These are phyloP conservation scores for Lithosia quadra DNA, from an alignment of 2,888 invertebrate genomes.

Conservation along the genomic window DNA sequence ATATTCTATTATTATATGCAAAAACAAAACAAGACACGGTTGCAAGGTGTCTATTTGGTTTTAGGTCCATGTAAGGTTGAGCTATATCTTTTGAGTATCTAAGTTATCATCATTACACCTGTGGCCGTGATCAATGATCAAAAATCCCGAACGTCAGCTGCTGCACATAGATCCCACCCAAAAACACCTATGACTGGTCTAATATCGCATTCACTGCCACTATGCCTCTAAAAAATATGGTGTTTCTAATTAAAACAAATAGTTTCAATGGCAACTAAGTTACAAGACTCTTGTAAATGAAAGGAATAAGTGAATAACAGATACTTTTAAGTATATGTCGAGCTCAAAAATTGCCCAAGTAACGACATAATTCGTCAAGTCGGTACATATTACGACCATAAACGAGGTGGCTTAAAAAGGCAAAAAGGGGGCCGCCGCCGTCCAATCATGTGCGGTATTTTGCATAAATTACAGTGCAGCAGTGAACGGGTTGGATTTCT, in stretches of 20 bases:
- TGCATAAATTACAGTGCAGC: slow-evolving; percentile 80
- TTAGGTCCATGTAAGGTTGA: not conserved
- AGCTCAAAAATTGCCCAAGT: slow-evolving; percentile 41
- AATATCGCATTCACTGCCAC: too few species aligned
- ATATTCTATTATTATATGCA: not conserved
- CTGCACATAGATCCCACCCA: too few species aligned
- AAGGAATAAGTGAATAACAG: slow-evolving; percentile 23
- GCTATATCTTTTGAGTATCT: not conserved
- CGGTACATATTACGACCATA: slow-evolving; percentile 62
- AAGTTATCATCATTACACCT: not conserved
- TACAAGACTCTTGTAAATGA: slow-evolving; percentile 18
- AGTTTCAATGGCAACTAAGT: slow-evolving; percentile 16
- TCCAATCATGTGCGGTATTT: slow-evolving; percentile 80
- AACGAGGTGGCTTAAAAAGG: slow-evolving; percentile 61
- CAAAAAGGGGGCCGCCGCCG: slow-evolving; percentile 65
- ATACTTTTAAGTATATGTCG: slow-evolving; percentile 24
- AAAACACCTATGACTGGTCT: too few species aligned
- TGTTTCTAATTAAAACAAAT: not conserved
- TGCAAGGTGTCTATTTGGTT: not conserved
- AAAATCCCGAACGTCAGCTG: too few species aligned
- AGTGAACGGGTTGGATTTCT: slow-evolving; percentile 74
- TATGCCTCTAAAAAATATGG: too few species aligned
- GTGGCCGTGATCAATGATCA: too few species aligned
- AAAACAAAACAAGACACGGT: not conserved
- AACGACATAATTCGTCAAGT: slow-evolving; percentile 56